phyloP scores from a whole-genome alignment of 2,797 vertebrate genomes.

The Galagoides demidoff region DNA sequence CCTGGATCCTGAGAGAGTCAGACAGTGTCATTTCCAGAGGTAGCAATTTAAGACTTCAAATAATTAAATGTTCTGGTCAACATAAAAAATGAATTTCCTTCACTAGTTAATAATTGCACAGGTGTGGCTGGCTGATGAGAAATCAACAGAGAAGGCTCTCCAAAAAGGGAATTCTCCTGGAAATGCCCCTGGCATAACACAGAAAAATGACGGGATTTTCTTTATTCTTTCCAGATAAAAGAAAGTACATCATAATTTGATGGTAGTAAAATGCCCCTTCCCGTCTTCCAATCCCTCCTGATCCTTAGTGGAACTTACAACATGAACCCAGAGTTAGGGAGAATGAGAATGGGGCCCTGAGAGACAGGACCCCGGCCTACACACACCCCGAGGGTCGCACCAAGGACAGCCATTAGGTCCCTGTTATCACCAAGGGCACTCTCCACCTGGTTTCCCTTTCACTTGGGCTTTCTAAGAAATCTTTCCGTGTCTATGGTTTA shows the following conservation, averaged over 20 bases:
- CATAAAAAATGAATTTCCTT: not conserved
- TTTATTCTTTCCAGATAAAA: not conserved
- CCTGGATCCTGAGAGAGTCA: not conserved
- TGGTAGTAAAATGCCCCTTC: not conserved
- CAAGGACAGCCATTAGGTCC: rapidly evolving
- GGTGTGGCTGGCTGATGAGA: not conserved
- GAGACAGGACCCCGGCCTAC: rapidly evolving
- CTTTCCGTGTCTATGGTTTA: not conserved
- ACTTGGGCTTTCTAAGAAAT: not conserved
- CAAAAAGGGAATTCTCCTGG: not conserved
- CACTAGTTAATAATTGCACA: not conserved
- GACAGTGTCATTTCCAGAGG: not conserved
- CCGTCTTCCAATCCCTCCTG: not conserved
- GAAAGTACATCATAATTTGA: not conserved
- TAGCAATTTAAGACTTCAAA: not conserved
- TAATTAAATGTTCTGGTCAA: not conserved
- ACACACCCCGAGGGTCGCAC: rapidly evolving
- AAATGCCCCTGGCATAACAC: not conserved
- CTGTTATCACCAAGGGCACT: rapidly evolving
- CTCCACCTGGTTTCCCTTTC: not conserved
- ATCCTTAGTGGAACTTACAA: not conserved
- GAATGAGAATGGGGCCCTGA: rapidly evolving
- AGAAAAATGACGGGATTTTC: not conserved
- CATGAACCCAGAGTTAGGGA: rapidly evolving
- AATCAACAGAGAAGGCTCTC: not conserved